Conservation (phyloP, 2,797 vertebrate genomes). For the Myotis findleyi region DNA sequence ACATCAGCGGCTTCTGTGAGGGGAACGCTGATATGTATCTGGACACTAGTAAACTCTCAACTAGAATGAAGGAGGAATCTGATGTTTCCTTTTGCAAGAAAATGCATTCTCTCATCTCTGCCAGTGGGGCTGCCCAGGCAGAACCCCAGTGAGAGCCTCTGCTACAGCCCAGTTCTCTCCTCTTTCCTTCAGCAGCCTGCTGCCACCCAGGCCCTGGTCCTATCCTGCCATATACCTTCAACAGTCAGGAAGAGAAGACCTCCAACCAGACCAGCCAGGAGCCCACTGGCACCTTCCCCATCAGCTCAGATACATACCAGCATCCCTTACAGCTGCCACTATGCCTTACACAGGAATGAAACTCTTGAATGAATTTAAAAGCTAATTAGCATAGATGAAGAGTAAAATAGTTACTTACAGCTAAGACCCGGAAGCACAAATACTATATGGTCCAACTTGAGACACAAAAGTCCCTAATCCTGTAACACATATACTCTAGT, state of each 20-base stretch:
- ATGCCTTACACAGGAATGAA: neutral
- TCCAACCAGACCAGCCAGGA: neutral
- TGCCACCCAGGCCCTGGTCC: neutral
- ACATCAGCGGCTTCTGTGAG: neutral
- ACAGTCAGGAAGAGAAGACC: neutral
- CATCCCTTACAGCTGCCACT: neutral
- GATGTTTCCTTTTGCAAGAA: neutral
- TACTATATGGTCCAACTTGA: neutral
- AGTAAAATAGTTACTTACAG: conserved; percentile 5
- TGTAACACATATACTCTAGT: neutral
- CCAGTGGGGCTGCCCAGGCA: neutral
- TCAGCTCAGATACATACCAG: neutral
- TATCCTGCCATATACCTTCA: neutral
- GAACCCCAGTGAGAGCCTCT: neutral
- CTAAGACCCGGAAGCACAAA: neutral
- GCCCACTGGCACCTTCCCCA: neutral
- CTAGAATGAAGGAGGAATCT: neutral
- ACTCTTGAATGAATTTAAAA: neutral
- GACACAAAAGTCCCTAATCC: neutral
- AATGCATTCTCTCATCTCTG: neutral
- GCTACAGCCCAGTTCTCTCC: neutral
- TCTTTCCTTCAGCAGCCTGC: neutral
- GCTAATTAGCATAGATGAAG: neutral
- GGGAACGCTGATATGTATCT: neutral
- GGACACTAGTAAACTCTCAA: neutral